Conservation (phyloP, 92 coral and sea anemone species). For the Heliopora coerulea region DNA sequence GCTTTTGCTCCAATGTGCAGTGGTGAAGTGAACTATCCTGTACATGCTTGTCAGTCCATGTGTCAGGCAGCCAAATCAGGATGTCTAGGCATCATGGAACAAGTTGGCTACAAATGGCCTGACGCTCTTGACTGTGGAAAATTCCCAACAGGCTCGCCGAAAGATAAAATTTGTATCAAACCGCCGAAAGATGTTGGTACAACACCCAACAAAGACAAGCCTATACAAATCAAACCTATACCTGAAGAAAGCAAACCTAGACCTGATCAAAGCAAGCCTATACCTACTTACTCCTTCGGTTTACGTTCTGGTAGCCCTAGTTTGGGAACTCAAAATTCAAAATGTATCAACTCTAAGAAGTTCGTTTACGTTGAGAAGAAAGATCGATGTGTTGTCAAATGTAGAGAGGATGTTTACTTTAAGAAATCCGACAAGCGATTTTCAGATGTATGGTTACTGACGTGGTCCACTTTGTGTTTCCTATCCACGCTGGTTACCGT, state of each 20-base stretch:
- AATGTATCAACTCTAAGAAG: constrained; percentile 68
- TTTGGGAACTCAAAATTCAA: constrained; percentile 27
- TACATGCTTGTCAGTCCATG: constrained; percentile 80
- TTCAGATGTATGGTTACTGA: constrained; percentile 82
- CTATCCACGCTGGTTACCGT: constrained; percentile 85
- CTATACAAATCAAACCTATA: too few relatives aligned
- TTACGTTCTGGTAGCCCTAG: constrained; percentile 34
- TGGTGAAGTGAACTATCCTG: constrained; percentile 67
- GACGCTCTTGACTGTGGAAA: constrained; percentile 71
- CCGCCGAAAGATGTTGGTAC: constrained; percentile 43
- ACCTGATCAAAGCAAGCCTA: too few relatives aligned
- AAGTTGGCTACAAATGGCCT: constrained; percentile 97
- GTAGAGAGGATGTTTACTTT: constrained; percentile 76
- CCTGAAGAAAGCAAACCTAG: too few relatives aligned
- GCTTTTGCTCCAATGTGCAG: constrained; percentile 91
- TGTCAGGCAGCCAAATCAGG: constrained; percentile 85
- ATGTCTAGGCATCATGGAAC: constrained; percentile 70
- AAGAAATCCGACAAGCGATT: constrained; percentile 69
- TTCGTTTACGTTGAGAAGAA: constrained; percentile 70
- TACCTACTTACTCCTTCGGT: background rate
- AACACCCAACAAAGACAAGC: constrained; percentile 11
- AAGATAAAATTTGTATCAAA: constrained; percentile 3
- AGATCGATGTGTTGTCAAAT: constrained; percentile 66
- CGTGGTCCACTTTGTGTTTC: constrained; percentile 93
- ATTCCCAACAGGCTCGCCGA: constrained; percentile 45